A percentile compares a stretch with the other conserved stretches of the same genome.
Evolutionary conservation across 2,113 vertebrate genomes (phyloP).

Genomic region (Dolichotis patagonum): DNA sequence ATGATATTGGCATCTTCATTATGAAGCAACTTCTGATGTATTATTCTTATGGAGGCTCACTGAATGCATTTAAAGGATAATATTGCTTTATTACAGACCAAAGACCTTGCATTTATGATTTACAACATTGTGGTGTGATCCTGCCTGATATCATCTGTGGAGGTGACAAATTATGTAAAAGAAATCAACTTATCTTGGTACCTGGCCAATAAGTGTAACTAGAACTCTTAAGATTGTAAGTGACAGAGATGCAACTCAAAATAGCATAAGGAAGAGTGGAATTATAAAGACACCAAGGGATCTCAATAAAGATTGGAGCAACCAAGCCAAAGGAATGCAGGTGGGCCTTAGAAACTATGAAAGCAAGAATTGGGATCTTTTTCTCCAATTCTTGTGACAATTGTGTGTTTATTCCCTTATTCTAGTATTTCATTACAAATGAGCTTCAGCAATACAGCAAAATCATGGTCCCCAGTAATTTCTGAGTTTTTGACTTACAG

Average conservation of each 20-base stretch:
- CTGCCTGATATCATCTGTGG: neutral
- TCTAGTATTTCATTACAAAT: neutral
- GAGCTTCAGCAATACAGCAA: neutral
- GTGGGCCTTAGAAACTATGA: neutral
- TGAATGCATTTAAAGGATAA: slow-evolving; percentile 17
- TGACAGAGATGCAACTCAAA: slow-evolving; percentile 9
- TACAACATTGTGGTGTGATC: neutral
- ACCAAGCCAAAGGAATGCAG: neutral
- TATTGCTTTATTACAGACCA: slow-evolving; percentile 4
- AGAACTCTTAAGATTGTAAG: neutral
- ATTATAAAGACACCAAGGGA: neutral
- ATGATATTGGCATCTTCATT: slow-evolving; percentile 55
- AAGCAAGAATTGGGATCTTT: neutral
- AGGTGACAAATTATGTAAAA: neutral
- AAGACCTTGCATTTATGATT: slow-evolving; percentile 39
- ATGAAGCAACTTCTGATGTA: slow-evolving; percentile 50
- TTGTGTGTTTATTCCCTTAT: neutral
- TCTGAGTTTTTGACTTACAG: neutral
- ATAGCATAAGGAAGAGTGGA: neutral
- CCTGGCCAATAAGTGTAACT: neutral
- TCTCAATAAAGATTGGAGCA: neutral
- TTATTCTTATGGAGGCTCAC: neutral
- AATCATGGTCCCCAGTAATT: neutral
- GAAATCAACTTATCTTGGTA: neutral
- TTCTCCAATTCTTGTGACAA: neutral